These are phyloP conservation scores for Aurelia aurita DNA, from an alignment of 30 jellyfish, hydroid and myxozoan species.

Conservation along the genomic window DNA sequence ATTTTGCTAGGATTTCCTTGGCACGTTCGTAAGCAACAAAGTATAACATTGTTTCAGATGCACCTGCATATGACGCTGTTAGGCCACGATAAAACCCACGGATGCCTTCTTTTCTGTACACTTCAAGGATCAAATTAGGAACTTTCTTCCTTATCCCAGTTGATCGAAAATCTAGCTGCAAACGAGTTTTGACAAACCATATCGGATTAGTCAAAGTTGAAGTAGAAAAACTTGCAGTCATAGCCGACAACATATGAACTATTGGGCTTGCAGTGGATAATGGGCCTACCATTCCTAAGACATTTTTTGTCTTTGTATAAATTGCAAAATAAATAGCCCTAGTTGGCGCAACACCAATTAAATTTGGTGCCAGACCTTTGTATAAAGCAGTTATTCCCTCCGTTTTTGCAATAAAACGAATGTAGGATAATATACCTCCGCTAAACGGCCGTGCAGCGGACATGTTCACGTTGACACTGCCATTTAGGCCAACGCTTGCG, in stretches of 20 bases:
- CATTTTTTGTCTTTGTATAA: constrained; percentile 80
- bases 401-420: constrained; percentile 85
- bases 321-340: constrained; percentile 96
- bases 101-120: constrained; percentile 85
- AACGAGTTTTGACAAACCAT: constrained; percentile 96
- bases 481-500: constrained; percentile 68
- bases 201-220: constrained; percentile 97
- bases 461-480: constrained; percentile 43
- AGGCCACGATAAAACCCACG: constrained; percentile 98
- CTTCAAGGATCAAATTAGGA: constrained; percentile 66
- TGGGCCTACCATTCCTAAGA: constrained; percentile 59
- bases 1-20: constrained; percentile 62
- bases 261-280: constrained; percentile 74
- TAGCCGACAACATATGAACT: constrained; percentile 93
- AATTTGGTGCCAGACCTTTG: constrained; percentile 92
- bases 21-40: constrained; percentile 89
- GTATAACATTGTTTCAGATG: constrained; percentile 92
- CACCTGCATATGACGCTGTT: constrained; percentile 96
- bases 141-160: constrained; percentile 69
- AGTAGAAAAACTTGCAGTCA: constrained; percentile 84
- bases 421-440: constrained; percentile 77
- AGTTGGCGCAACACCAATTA: constrained; percentile 97
- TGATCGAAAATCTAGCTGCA: constrained; percentile 89
- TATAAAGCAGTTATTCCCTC: constrained; percentile 92
- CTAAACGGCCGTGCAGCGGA: constrained; percentile 71